Evolutionary conservation across 2,888 invertebrate genomes (phyloP).

Genomic region (Apodemia hepburni): DNA sequence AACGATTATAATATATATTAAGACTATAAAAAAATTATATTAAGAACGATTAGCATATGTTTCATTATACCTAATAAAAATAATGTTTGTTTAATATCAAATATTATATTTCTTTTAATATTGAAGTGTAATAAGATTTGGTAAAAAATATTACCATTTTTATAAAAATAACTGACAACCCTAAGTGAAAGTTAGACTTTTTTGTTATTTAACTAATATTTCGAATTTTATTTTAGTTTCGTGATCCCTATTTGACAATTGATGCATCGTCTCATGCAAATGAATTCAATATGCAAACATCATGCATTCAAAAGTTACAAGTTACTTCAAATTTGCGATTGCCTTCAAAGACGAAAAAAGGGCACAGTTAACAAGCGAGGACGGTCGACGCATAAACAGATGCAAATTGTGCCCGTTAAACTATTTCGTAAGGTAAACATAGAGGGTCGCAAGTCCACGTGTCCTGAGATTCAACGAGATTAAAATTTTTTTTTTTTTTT

Average conservation of each 20-base stretch:
- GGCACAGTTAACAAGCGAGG: slow-evolving; percentile 73
- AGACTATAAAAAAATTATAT: too few relatives aligned
- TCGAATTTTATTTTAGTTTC: neutral
- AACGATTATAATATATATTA: too few relatives aligned
- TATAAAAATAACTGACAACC: too few relatives aligned
- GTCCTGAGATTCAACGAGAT: slow-evolving; percentile 66
- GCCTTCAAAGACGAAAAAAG: slow-evolving; percentile 41
- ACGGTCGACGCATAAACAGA: slow-evolving; percentile 74
- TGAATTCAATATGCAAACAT: slow-evolving; percentile 20
- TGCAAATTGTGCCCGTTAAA: slow-evolving; percentile 79
- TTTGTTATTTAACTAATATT: neutral
- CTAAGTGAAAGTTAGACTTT: too few relatives aligned
- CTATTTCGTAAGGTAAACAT: slow-evolving; percentile 79
- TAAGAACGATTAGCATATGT: too few relatives aligned
- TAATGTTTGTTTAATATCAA: too few relatives aligned
- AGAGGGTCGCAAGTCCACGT: slow-evolving; percentile 65
- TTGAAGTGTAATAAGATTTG: too few relatives aligned
- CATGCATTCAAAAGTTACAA: slow-evolving; percentile 22
- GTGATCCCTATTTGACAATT: neutral
- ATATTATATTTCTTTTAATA: too few relatives aligned
- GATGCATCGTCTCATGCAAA: neutral
- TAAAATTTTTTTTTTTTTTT: too few relatives aligned
- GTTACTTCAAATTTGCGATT: slow-evolving; percentile 33
- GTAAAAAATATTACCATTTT: too few relatives aligned
- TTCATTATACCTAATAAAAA: too few relatives aligned